These are phyloP conservation scores for Aulostomus chinensis DNA, from an alignment of 2,797 vertebrate genomes.

Conservation along the genomic window DNA sequence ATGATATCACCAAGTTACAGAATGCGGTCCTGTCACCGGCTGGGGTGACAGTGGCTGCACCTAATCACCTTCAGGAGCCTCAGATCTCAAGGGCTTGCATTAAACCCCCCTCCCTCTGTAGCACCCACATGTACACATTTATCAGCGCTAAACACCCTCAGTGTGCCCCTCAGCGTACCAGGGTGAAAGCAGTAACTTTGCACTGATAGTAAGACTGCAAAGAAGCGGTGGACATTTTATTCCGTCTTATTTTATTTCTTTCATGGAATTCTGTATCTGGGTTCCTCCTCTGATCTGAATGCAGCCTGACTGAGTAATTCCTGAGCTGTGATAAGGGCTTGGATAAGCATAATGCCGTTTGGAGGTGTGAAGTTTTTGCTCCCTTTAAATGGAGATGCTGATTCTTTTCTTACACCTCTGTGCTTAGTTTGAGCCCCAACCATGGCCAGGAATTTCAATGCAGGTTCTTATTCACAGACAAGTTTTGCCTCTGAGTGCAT, in stretches of 20 bases:
- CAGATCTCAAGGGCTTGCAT: conserved; percentile 24
- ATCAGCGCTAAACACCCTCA: conserved; percentile 58
- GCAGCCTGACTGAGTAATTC: conserved; percentile 61
- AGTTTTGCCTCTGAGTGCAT: conserved; percentile 29
- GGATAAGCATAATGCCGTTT: conserved; percentile 78
- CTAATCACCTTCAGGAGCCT: conserved; percentile 42
- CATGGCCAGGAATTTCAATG: conserved; percentile 75
- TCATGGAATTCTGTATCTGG: conserved; percentile 51
- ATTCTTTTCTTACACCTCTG: conserved; percentile 67
- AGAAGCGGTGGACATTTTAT: conserved; percentile 57
- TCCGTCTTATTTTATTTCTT: conserved; percentile 55
- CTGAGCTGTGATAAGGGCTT: conserved; percentile 66
- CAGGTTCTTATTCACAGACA: conserved; percentile 48
- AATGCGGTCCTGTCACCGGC: conserved; percentile 8
- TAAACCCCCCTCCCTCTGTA: conserved; percentile 19
- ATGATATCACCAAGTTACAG: no score
- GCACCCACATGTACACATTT: conserved; percentile 53
- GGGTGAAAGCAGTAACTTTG: conserved; percentile 49
- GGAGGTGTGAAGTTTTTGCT: conserved; percentile 73
- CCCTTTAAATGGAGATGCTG: conserved; percentile 68
- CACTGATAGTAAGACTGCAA: conserved; percentile 49
- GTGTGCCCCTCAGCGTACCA: conserved; percentile 41
- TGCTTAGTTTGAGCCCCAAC: conserved; percentile 68
- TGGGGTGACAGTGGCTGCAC: conserved; percentile 11
- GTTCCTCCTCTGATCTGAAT: conserved; percentile 61